Evolutionary conservation across 2,888 invertebrate species (phyloP).

Genomic region (Drosophila engyochracea): DNA sequence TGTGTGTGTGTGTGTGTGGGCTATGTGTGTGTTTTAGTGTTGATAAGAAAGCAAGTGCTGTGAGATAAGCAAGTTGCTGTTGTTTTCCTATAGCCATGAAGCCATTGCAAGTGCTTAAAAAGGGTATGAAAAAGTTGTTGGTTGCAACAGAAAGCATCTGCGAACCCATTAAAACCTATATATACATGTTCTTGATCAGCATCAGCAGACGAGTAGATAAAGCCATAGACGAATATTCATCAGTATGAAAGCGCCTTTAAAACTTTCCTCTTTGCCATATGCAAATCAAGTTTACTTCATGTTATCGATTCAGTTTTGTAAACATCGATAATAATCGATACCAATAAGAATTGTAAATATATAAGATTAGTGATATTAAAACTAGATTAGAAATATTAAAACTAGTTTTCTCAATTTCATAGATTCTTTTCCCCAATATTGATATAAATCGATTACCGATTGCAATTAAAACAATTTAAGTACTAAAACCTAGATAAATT

Average conservation of each 20-base stretch:
- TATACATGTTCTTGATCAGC: not conserved
- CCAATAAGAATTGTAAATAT: not conserved
- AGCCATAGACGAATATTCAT: not conserved
- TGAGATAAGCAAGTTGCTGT: constrained; percentile 53
- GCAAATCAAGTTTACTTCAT: not conserved
- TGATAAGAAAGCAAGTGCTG: constrained; percentile 62
- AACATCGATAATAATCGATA: not conserved
- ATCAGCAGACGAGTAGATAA: not conserved
- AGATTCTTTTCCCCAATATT: not conserved
- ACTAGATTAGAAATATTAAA: not conserved
- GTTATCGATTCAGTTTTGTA: not conserved
- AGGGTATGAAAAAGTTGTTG: not conserved
- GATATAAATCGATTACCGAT: not conserved
- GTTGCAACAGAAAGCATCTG: not conserved
- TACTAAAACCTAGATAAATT: not conserved
- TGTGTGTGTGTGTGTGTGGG: constrained; percentile 2
- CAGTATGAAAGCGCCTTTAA: not conserved
- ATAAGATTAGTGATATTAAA: not conserved
- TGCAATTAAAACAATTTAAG: not conserved
- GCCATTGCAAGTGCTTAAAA: not conserved
- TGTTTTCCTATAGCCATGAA: constrained; percentile 28
- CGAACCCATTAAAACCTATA: not conserved
- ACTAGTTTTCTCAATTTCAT: not conserved
- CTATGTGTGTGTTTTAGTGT: constrained; percentile 46
- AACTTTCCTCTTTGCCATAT: not conserved